phyloP scores from a whole-genome alignment of 92 coral and sea anemone species.

The Siderastrea radians region DNA sequence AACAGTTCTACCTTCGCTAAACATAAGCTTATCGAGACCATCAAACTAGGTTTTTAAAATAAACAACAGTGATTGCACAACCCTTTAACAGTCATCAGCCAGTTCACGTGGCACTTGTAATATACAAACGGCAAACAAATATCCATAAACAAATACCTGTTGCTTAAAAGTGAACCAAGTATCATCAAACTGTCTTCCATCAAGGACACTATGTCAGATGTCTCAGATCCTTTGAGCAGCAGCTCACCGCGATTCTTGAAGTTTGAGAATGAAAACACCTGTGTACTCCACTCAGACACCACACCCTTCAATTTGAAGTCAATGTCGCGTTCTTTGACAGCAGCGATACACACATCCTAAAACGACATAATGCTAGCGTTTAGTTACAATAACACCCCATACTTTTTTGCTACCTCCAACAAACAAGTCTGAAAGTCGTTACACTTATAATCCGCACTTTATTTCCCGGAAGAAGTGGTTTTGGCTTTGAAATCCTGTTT shows the following conservation, averaged over 20 bases:
- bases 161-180: constrained; percentile 94
- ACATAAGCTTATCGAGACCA: too few species aligned
- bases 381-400: neutral
- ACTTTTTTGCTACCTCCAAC: neutral
- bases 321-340: constrained; percentile 97
- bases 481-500: too few species aligned
- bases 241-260: constrained; percentile 98
- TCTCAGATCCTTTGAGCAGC: constrained; percentile 90
- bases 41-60: neutral
- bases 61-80: neutral
- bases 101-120: neutral
- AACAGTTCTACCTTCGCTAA: too few species aligned
- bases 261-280: constrained; percentile 86
- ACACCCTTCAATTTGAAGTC: constrained; percentile 96
- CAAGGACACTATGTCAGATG: constrained; percentile 95
- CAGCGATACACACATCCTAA: constrained; percentile 98
- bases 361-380: neutral
- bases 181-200: constrained; percentile 99
- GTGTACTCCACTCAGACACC: constrained; percentile 97
- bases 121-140: neutral
- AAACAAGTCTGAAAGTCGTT: too few species aligned
- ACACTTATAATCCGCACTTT: too few species aligned
- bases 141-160: constrained; percentile 71
- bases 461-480: too few species aligned
- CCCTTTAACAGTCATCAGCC: neutral